Evolutionary conservation across 2,797 vertebrate genomes (phyloP).

Genomic region (Eleutherodactylus coqui): DNA sequence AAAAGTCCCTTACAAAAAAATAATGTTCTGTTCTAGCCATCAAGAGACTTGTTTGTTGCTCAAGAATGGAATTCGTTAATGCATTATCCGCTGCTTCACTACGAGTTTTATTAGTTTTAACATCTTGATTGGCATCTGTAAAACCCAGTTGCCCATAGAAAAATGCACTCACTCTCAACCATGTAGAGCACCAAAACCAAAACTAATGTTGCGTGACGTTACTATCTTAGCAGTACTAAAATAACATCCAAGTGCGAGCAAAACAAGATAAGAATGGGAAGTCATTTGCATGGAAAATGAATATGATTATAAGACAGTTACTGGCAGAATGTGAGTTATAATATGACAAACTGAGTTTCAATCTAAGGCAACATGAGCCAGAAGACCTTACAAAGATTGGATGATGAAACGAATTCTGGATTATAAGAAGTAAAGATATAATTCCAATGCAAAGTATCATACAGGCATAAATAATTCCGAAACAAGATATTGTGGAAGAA

Average conservation of each 20-base stretch:
- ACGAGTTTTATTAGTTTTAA: background rate
- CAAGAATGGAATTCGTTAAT: slow-evolving; percentile 20
- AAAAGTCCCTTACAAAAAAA: slow-evolving; percentile 52
- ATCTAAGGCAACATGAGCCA: no score
- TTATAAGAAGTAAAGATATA: no score
- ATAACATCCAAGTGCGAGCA: background rate
- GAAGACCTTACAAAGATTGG: background rate
- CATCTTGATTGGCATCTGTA: slow-evolving; percentile 16
- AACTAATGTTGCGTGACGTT: background rate
- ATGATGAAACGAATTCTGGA: no score
- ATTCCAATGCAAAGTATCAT: no score
- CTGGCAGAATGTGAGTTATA: background rate
- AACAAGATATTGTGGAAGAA: no score
- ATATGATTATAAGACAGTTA: background rate
- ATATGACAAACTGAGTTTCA: no score
- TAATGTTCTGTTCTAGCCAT: slow-evolving; percentile 31
- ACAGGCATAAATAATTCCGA: no score
- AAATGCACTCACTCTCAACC: background rate
- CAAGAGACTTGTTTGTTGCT: slow-evolving; percentile 22
- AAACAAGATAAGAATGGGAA: background rate
- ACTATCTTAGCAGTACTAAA: no score
- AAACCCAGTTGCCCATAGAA: background rate
- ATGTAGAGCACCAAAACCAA: background rate
- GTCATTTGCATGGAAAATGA: background rate
- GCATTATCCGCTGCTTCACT: background rate